Conservation (phyloP, 2,797 vertebrate species). For the Varecia variegata region DNA sequence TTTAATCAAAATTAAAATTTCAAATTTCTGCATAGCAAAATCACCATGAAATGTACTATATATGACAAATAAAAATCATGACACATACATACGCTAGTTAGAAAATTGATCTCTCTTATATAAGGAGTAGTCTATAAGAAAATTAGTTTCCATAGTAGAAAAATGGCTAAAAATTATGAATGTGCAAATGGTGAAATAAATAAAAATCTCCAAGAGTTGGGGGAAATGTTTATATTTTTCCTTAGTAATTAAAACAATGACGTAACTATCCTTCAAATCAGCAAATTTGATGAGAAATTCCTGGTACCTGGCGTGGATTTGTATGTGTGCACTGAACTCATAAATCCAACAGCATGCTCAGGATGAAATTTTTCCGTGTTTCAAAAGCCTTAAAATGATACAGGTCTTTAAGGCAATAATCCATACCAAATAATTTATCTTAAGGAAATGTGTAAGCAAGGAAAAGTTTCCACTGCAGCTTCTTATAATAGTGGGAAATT, state of each 20-base stretch:
- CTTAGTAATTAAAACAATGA: not conserved
- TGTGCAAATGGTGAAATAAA: not conserved
- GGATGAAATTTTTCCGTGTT: not conserved
- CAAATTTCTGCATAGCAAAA: not conserved
- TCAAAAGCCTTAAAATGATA: not conserved
- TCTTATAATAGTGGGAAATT: not conserved
- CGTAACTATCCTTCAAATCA: not conserved
- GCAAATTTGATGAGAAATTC: not conserved
- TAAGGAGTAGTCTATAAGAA: not conserved
- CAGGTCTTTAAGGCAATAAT: not conserved
- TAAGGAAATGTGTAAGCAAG: not conserved
- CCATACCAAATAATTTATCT: not conserved
- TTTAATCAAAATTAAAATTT: not conserved
- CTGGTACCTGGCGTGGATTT: not conserved
- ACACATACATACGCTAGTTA: not conserved
- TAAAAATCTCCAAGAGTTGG: not conserved
- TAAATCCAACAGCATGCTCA: not conserved
- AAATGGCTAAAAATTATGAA: not conserved
- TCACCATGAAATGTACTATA: not conserved
- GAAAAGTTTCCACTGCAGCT: not conserved
- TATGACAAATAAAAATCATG: not conserved
- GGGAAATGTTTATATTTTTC: not conserved
- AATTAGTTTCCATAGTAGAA: not conserved
- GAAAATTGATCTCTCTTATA: not conserved
- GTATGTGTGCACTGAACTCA: not conserved